A percentile compares a stretch with the other conserved stretches of the same genome.
These are phyloP conservation scores for Pseudomyrmex sp. DNA, from an alignment of 1,140 invertebrate genomes.

Conservation along the genomic window DNA sequence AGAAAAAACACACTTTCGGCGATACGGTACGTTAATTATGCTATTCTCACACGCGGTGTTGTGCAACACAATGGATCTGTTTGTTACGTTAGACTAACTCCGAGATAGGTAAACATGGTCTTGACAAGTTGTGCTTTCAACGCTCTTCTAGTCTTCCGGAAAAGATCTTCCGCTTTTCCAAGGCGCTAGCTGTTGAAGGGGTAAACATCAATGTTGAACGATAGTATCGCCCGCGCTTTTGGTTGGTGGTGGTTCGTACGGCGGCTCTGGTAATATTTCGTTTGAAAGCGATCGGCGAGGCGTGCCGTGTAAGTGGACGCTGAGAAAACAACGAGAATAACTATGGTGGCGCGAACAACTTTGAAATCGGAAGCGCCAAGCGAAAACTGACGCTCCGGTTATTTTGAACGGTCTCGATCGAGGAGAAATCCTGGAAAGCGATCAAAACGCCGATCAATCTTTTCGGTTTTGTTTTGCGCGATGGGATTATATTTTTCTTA, in stretches of 20 bases:
- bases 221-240: conserved; percentile 52
- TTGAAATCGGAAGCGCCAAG: conserved; percentile 69
- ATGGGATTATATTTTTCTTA: conserved; percentile 20
- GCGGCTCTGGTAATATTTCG: conserved; percentile 51
- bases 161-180: conserved; percentile 25
- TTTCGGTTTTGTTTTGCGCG: neutral
- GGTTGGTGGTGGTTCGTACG: conserved; percentile 11
- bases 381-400: conserved; percentile 69
- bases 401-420: conserved; percentile 64
- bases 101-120: conserved; percentile 33
- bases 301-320: conserved; percentile 68
- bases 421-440: conserved; percentile 42
- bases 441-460: conserved; percentile 17
- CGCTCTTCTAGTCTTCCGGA: conserved; percentile 30
- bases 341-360: conserved; percentile 62
- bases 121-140: conserved; percentile 49
- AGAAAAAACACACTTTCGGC: neutral
- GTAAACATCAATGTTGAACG: conserved; percentile 39
- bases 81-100: neutral
- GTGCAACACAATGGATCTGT: neutral
- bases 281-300: conserved; percentile 58
- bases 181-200: conserved; percentile 24
- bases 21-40: conserved; percentile 21
- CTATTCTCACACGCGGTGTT: neutral
- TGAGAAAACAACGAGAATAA: conserved; percentile 68